Base-by-base conservation (phyloP, 2,113 vertebrate genomes). In the Protobothrops flavoviridis region DNA sequence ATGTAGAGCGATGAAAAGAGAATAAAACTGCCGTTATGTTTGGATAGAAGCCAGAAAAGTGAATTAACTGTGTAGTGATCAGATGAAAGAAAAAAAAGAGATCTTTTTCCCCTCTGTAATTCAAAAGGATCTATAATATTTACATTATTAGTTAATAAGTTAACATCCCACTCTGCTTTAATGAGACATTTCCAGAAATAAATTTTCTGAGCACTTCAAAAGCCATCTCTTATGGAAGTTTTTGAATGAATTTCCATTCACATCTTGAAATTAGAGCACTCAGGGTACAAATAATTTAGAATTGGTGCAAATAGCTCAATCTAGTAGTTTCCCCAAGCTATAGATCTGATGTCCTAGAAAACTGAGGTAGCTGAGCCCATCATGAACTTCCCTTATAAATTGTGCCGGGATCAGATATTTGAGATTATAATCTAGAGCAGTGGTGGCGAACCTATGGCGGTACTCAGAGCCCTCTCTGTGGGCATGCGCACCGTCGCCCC, bases 171-270 rank as follows among this genome's bases (percentile, higher is more conserved):
- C 88, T 12, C 9, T 95, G 69, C 91, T 97, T 93, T 92, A 94
- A 96, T 96, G 96, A 96, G 96, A 97, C 95, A 93, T 91, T 95
- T 94, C 26, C 90, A 92, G 90, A 92, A 95, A 95, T 96, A 95
- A 95, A 94, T 95, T 88, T 90, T 91, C 29, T 81, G 59, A 86
- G 85, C 61, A 55, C 61, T 81, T 39, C 87, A n/a, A 26, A 92
- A 92, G 52, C 33, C 23, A 89, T 89, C 43, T 85, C 74, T 92
- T 92, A 56, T 55, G 33, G 50, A 55, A 43, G 24, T 81, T 48
- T 92, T 74, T 33, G 64, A 53, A 23, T 81, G 61, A 56, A 56
- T 39, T 74, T 33, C 52, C 33, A 53, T 88, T 69, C 86, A 26
- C 23, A 17, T 69, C 21, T 88, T 43, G 39, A 43, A 52, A 50